Evolutionary conservation across 2,888 invertebrate species (phyloP), one percentile per base, ranked within the genome.

Genomic region (Thecophora atra): DNA sequence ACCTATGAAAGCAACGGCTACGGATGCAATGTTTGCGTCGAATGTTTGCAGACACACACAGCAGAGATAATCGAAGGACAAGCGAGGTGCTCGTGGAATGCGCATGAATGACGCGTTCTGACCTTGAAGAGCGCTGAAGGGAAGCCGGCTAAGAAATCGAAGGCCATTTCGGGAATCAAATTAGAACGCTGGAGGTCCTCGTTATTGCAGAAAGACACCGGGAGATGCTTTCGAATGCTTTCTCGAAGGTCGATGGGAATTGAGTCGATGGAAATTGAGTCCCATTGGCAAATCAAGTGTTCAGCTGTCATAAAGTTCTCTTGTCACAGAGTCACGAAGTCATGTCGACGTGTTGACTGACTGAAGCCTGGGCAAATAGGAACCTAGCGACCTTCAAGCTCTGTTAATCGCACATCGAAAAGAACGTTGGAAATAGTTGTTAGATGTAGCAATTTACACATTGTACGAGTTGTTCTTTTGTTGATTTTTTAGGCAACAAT

Each of bases 221-320:
- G 3, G 19, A 21, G 21, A 54, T 21, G 54, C 19, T 21, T 1
- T n/a, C 3, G 21, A 54, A 21, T 13, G 24, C 58, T 58, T 11
- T 28, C 24, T 58, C 28, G 26, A 28, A 28, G 58, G 58, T 24
- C 58, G 21, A 7, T 15, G 58, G 58, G 26, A 54, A 52, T n/a
- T n/a, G n/a, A 52, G 52, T 54, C 19, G 13, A 51, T 19, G 51
- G 66, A 42, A 3, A 64, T 24, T 56, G 24, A 56, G 19, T 56
- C 21, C 6, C 52, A 24, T 21, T 63, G 76, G 67, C 75, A 74
- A 80, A 73, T 82, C 80, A 81, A 51, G 63, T 30, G 52, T 63
- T n/a, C n/a, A n/a, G n/a, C n/a, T n/a, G 42, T 47, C 54, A 11
- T 54, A 1, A 42, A 68, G 7, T 65, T 71, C 54, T n/a, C n/a